Evolutionary conservation across 2,113 vertebrate genomes (phyloP).

Genomic region (Albula goreensis): DNA sequence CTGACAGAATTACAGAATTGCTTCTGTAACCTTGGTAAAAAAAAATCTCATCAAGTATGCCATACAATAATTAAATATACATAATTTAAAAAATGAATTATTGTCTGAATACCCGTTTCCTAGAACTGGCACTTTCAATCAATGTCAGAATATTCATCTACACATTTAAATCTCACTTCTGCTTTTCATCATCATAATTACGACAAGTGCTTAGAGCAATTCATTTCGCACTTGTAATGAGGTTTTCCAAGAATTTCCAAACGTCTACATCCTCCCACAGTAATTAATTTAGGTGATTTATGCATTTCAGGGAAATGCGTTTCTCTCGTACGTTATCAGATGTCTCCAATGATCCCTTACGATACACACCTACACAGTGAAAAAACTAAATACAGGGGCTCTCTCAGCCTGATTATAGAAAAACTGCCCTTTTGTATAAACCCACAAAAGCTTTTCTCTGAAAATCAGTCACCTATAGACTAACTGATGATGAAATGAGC

Average conservation of each 20-base stretch:
- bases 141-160: not conserved
- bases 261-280: too few species aligned
- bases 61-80: too few species aligned
- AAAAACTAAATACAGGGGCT: not conserved
- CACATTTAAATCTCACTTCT: not conserved
- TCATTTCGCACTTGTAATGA: not conserved
- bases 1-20: constrained; percentile 33
- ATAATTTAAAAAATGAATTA: not conserved
- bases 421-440: not conserved
- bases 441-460: too few species aligned
- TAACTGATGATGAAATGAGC: too few species aligned
- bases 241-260: not conserved
- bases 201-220: not conserved
- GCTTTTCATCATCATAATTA: not conserved
- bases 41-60: not conserved
- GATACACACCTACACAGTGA: not conserved
- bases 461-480: too few species aligned
- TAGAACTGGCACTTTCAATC: not conserved
- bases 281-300: too few species aligned
- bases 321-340: not conserved
- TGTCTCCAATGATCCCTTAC: not conserved
- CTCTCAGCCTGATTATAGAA: not conserved
- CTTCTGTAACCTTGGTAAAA: not conserved
- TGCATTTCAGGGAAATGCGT: too few species aligned
- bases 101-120: not conserved